These are phyloP conservation scores for Pantala flavescens DNA, from an alignment of 1,140 invertebrate species.

Conservation along the genomic window DNA sequence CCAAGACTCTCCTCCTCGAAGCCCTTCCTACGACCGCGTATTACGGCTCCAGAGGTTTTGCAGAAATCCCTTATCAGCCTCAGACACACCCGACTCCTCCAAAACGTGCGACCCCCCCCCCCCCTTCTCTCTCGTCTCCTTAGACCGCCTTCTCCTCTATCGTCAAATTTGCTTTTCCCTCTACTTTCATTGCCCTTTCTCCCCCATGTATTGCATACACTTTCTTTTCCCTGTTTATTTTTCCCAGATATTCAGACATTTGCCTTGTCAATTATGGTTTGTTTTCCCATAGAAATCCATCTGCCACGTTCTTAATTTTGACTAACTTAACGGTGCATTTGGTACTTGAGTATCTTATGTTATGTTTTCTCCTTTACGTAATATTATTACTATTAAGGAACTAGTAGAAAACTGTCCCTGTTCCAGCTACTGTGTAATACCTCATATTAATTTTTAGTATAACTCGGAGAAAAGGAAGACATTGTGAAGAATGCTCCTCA, in stretches of 20 bases:
- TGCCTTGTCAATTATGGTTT: background rate
- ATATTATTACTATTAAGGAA: no score
- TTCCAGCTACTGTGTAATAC: no score
- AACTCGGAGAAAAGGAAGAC: no score
- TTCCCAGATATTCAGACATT: background rate
- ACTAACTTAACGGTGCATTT: no score
- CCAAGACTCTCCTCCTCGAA: background rate
- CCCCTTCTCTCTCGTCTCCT: background rate
- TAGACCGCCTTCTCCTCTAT: background rate
- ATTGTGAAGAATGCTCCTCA: no score
- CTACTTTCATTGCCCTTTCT: background rate
- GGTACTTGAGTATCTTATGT: no score
- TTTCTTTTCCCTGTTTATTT: background rate
- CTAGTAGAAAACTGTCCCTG: no score
- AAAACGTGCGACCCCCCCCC: constrained; percentile 1
- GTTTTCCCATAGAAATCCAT: no score
- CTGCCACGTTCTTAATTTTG: no score
- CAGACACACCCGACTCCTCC: background rate
- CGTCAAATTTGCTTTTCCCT: background rate
- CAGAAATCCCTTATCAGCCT: constrained; percentile 4
- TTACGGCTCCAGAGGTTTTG: background rate
- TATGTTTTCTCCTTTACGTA: no score
- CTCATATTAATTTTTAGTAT: no score
- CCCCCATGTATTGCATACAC: background rate
- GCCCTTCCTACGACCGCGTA: background rate